Evolutionary conservation across 2,888 invertebrate species (phyloP).

Genomic region (Agrypnus murinus): DNA sequence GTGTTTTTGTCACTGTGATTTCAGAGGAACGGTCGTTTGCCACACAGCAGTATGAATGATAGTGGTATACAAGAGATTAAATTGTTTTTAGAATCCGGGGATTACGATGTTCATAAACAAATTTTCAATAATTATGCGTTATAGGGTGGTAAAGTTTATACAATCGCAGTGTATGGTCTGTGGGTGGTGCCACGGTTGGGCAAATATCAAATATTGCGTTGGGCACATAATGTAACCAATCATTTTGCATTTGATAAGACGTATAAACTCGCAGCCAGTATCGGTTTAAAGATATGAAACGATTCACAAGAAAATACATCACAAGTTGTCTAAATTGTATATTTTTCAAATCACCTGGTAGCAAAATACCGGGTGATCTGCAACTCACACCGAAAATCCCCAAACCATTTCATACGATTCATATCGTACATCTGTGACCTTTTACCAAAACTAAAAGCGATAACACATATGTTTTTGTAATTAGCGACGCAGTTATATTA

Average conservation of each 20-base stretch:
- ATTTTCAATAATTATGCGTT: background rate
- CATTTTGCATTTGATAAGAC: too few species aligned
- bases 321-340: too few species aligned
- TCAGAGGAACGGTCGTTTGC: constrained; percentile 44
- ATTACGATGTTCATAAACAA: background rate
- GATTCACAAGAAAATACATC: constrained; percentile 49
- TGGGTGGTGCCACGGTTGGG: constrained; percentile 9
- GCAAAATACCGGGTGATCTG: too few species aligned
- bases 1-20: constrained; percentile 19
- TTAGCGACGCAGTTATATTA: constrained; percentile 44
- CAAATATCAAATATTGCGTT: constrained; percentile 17
- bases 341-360: too few species aligned
- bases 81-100: background rate
- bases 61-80: background rate
- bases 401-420: constrained; percentile 50
- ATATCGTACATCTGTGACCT: too few species aligned
- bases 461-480: constrained; percentile 48
- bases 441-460: too few species aligned
- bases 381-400: constrained; percentile 44
- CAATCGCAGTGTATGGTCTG: too few species aligned
- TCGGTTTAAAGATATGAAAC: constrained; percentile 33
- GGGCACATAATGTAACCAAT: constrained; percentile 52
- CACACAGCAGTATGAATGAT: constrained; percentile 38
- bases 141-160: background rate
- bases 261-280: too few species aligned